Evolutionary conservation across 92 coral and sea anemone species (phyloP).

Genomic region (Meandrina meandrites): DNA sequence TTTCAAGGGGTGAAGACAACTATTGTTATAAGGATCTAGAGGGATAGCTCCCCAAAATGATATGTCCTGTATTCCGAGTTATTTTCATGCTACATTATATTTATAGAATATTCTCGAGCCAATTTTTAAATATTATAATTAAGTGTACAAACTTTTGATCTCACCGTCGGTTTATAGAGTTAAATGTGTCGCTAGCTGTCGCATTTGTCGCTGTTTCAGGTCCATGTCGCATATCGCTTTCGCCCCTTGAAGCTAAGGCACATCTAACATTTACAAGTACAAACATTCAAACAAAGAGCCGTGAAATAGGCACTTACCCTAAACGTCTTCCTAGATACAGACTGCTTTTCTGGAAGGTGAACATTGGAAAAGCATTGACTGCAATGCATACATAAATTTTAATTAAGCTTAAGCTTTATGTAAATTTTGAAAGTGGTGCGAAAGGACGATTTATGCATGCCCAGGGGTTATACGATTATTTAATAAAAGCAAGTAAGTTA

Average conservation of each 20-base stretch:
- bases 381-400: background rate
- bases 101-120: background rate
- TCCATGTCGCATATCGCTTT: background rate
- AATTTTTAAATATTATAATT: background rate
- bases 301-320: background rate
- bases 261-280: too few species aligned
- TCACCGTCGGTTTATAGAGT: background rate
- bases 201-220: background rate
- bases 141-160: background rate
- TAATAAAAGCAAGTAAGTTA: background rate
- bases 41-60: background rate
- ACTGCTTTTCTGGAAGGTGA: background rate
- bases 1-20: background rate
- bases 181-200: background rate
- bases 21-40: background rate
- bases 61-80: background rate
- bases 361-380: constrained; percentile 1
- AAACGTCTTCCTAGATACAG: background rate
- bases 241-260: background rate
- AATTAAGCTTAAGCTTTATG: background rate
- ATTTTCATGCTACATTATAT: background rate
- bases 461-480: background rate
- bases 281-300: background rate
- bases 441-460: background rate
- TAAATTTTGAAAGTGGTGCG: background rate